A percentile compares a stretch with the other conserved stretches of the same genome.
phyloP scores from a whole-genome alignment of 2,797 vertebrate genomes.

The Dromococcyx pavoninus region DNA sequence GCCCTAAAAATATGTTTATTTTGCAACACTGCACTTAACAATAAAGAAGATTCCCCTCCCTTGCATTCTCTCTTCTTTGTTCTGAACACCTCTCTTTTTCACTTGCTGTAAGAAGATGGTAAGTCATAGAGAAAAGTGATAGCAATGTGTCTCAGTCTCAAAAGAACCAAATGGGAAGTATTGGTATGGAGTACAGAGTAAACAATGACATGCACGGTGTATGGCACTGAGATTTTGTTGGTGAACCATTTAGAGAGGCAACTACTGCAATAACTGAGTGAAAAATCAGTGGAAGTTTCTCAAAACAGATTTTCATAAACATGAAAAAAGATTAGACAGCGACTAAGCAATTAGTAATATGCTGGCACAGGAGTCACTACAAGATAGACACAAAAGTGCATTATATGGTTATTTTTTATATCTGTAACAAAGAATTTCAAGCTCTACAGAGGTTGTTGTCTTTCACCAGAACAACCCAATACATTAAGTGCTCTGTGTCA shows the following conservation, averaged over 20 bases:
- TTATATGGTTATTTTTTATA: not conserved
- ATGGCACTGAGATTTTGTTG: not conserved
- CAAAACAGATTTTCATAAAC: conserved; percentile 14
- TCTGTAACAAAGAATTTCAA: not conserved
- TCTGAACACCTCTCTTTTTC: not conserved
- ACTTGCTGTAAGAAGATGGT: not conserved
- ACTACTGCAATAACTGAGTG: not conserved
- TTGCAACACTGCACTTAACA: conserved; percentile 35
- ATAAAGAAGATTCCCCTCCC: not conserved
- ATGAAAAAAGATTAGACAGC: not conserved
- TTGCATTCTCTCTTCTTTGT: not conserved
- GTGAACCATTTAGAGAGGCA: not conserved
- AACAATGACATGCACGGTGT: not conserved
- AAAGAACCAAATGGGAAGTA: not conserved
- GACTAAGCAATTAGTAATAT: not conserved
- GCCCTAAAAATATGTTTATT: conserved; percentile 69
- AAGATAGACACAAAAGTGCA: not conserved
- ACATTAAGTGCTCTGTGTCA: not conserved
- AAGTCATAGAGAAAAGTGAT: not conserved
- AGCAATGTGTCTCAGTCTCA: not conserved
- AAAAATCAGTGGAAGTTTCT: not conserved
- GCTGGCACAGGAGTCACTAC: not conserved
- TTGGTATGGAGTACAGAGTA: not conserved
- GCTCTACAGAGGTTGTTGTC: not conserved
- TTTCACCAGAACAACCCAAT: not conserved